Evolutionary conservation across 2,888 invertebrate species (phyloP), one percentile per base, ranked within the genome.

Genomic region (Caenorhabditis zanzibari): DNA sequence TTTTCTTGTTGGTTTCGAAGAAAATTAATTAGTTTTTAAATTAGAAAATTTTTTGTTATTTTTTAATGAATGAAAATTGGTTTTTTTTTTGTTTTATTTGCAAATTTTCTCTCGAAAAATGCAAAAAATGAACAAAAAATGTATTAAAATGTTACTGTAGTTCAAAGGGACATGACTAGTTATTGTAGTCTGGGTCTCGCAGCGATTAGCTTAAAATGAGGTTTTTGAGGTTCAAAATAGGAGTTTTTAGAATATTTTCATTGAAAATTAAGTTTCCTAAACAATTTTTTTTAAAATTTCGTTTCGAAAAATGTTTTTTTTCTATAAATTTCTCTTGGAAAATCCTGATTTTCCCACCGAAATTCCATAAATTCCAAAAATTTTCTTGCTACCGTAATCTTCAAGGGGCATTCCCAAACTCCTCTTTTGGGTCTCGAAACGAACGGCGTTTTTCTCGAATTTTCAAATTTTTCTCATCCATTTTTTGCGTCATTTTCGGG

Each of bases 1-100:
- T 91, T 52, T 91, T 91, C 74, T 56, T 91, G 4, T 59, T 91
- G 16, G 79, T 90, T 9, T 89, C 91, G 6, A 90, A 90, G 71
- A 91, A 91, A 63, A 28, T 77, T n/a, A n/a, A n/a, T n/a, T n/a
- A n/a, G n/a, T n/a, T n/a, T n/a, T n/a, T n/a, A n/a, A n/a, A n/a
- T 19, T 49, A 32, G 38, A 12, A 2, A 22, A 38, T 63, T 16
- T 22, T 59, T 61, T 56, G 32, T 28, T n/a, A 26, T 54, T 54
- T 35, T 35, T 35, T 28, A 12, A n/a, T n/a, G n/a, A n/a, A n/a
- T n/a, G n/a, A n/a, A n/a, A n/a, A n/a, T n/a, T 26, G 4, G 24
- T 32, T 58, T 58, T 58, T n/a, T n/a, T 58, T 28, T 28, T 1
- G 32, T 16, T 32, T 32, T 32, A 52, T 14, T 26, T 12, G 14